These are phyloP conservation scores for Mesitornis unicolor DNA, from an alignment of 2,113 vertebrate species.

Conservation along the genomic window DNA sequence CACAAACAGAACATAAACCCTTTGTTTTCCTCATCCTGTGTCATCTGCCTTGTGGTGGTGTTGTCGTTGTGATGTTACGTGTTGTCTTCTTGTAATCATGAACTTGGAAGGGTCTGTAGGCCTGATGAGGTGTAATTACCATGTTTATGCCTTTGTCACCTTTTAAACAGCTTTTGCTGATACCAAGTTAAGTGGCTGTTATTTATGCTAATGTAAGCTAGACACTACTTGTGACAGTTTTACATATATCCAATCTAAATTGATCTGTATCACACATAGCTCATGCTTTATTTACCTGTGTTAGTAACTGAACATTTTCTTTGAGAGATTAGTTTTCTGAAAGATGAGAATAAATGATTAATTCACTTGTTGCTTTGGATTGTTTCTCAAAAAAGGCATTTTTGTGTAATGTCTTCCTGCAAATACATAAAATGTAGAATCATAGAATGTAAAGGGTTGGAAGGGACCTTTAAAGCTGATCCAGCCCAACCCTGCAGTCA, in stretches of 20 bases:
- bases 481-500: too few species aligned
- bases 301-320: neutral
- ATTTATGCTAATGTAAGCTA: neutral
- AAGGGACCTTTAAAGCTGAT: too few species aligned
- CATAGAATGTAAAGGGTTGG: too few species aligned
- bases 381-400: neutral
- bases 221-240: neutral
- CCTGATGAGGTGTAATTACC: neutral
- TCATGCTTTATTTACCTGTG: neutral
- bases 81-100: neutral
- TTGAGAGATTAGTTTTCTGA: fast-evolving
- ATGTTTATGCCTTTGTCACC: neutral
- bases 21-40: neutral
- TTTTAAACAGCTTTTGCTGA: neutral
- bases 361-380: neutral
- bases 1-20: neutral
- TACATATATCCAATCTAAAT: neutral
- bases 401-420: neutral
- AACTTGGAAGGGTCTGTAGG: neutral
- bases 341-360: neutral
- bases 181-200: neutral
- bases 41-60: neutral
- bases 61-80: neutral
- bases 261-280: neutral
- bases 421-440: too few species aligned